phyloP scores from a whole-genome alignment of 2,113 vertebrate genomes.

The Xenopus borealis region DNA sequence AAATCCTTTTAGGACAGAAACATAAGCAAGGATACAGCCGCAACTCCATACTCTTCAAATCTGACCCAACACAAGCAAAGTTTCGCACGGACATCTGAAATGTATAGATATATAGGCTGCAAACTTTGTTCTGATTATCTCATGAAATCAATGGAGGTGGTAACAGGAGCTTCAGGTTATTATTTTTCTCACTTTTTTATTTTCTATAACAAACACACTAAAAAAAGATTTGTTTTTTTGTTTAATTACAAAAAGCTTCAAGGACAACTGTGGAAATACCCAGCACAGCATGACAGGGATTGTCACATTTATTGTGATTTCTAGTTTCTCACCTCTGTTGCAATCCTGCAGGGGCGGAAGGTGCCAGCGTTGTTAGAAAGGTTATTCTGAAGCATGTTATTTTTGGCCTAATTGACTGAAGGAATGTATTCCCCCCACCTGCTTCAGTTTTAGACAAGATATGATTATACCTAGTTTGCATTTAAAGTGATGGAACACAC shows the following conservation, averaged over 20 bases:
- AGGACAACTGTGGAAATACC: background rate
- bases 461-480: too few relatives aligned
- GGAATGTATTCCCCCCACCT: too few relatives aligned
- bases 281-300: constrained; percentile 1
- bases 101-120: background rate
- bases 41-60: background rate
- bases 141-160: background rate
- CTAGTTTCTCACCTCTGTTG: background rate
- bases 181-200: background rate
- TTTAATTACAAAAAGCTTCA: background rate
- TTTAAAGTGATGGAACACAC: too few relatives aligned
- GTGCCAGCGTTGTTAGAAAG: background rate
- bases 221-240: background rate
- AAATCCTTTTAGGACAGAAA: background rate
- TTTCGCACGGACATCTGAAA: background rate
- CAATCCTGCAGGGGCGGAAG: background rate
- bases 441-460: too few relatives aligned
- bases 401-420: background rate
- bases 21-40: background rate
- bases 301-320: constrained; percentile 18
- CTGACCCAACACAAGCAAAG: background rate
- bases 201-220: background rate
- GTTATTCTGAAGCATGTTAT: constrained; percentile 4
- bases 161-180: background rate
- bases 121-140: background rate